These are phyloP conservation scores for Alloscopus bannaensis DNA, from an alignment of 2,888 invertebrate species.

Conservation along the genomic window DNA sequence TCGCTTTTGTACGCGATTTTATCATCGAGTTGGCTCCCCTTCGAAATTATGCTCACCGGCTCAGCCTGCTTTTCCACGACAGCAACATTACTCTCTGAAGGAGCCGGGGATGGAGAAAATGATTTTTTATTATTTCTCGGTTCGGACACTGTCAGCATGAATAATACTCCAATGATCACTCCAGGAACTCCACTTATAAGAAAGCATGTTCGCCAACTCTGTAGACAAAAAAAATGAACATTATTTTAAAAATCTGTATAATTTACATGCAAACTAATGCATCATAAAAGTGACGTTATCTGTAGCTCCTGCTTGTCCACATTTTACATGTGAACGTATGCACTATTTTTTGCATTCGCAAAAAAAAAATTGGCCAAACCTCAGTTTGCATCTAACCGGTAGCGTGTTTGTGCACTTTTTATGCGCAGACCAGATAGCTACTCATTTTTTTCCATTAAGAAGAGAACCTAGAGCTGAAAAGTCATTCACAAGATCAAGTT, in stretches of 20 bases:
- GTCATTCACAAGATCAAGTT: no score
- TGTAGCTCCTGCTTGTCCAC: no score
- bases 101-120: slow-evolving; percentile 81
- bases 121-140: slow-evolving; percentile 81
- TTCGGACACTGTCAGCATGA: slow-evolving; percentile 85
- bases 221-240: slow-evolving; percentile 65
- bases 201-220: slow-evolving; percentile 91
- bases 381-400: no score
- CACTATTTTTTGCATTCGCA: no score
- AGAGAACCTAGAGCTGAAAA: no score
- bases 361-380: no score
- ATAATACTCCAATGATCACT: slow-evolving; percentile 82
- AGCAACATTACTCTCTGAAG: slow-evolving; percentile 65
- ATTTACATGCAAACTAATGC: no score
- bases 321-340: no score
- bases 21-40: slow-evolving; percentile 16
- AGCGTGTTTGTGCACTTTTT: no score
- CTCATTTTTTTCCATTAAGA: no score
- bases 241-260: background rate
- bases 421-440: no score
- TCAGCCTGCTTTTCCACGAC: slow-evolving; percentile 15
- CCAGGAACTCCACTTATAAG: slow-evolving; percentile 87
- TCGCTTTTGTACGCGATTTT: slow-evolving; percentile 19
- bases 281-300: no score
- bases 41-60: slow-evolving; percentile 16